Conservation (phyloP, 2,888 invertebrate genomes). For the Lepidochitona cinerea region DNA sequence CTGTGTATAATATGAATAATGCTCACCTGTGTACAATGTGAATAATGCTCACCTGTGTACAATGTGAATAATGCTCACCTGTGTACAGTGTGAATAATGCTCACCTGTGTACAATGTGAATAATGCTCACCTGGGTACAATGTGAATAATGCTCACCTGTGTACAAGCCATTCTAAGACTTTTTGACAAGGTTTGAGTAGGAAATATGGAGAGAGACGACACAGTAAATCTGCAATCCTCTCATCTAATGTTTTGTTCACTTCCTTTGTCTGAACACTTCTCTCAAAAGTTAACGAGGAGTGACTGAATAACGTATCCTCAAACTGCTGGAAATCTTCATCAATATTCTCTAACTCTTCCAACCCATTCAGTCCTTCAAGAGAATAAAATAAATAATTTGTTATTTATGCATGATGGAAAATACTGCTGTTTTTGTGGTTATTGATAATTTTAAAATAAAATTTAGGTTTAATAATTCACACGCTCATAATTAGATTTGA, state of each 20-base stretch:
- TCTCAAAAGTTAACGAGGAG: conserved; percentile 83
- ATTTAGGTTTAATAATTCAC: no score
- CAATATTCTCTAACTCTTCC: conserved; percentile 83
- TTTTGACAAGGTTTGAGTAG: conserved; percentile 88
- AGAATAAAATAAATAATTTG: no score
- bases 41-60: no score
- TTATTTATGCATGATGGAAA: no score
- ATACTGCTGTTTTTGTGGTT: no score
- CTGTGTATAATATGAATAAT: no score
- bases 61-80: no score
- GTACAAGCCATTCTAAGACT: conserved; percentile 95
- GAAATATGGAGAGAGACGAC: conserved; percentile 88
- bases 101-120: no score
- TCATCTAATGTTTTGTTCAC: conserved; percentile 84
- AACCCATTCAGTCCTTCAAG: conserved; percentile 82
- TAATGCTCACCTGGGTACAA: no score
- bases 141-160: conserved; percentile 77
- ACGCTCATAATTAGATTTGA: no score
- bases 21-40: no score
- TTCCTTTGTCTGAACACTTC: conserved; percentile 81
- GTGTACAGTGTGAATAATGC: no score
- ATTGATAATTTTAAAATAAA: neutral
- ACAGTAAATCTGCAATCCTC: conserved; percentile 83
- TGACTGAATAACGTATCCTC: conserved; percentile 83
- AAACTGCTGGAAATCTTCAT: conserved; percentile 82